Evolutionary conservation across 1,140 invertebrate genomes (phyloP), one percentile per base, ranked within the genome.

Genomic region (Cydia amplana): DNA sequence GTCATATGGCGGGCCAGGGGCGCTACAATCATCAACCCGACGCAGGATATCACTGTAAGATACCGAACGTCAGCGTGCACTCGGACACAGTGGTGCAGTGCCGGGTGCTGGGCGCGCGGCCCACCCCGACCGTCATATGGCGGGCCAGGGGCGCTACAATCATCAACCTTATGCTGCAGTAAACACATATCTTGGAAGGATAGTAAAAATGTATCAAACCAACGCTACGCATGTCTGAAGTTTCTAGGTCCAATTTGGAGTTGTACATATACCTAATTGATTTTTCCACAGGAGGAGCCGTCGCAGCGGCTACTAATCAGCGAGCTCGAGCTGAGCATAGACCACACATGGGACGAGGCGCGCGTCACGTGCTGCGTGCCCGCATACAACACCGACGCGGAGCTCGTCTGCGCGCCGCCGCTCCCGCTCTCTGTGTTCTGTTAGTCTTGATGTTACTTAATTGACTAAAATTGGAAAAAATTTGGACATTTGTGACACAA

Each of bases 41-140:
- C 87, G 28, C 89, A 92, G 74, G 91, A 89, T 73, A 80, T 84
- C 18, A 91, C 86, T 60, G 89, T 91, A 78, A 85, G 83, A 78
- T 46, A 46, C 43, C 43, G 16, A 49, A 55, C 51, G 5, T 18
- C n/a, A 49, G n/a, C 46, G 14, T 49, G 46, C 46, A 49, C 14
- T 49, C 3, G n/a, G n/a, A n/a, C 46, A 49, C 14, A 55, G n/a
- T 55, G 0, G 16, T 16, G 16, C 7, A 55, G 49, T 55, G 49
- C 16, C n/a, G 49, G 2, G 49, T 55, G 49, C 49, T 6, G 43
- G 1, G 49, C 16, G 16, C 14, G 49, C 49, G 49, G 5, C 91
- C 91, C 0, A 77, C 84, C 73, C 88, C 89, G 7, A 55, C 83
- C 1, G 74, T 90, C 18, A 60, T 82, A 0, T 91, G 91, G 91